Conservation (phyloP, 2,888 invertebrate species). For the Lithosia quadra region DNA sequence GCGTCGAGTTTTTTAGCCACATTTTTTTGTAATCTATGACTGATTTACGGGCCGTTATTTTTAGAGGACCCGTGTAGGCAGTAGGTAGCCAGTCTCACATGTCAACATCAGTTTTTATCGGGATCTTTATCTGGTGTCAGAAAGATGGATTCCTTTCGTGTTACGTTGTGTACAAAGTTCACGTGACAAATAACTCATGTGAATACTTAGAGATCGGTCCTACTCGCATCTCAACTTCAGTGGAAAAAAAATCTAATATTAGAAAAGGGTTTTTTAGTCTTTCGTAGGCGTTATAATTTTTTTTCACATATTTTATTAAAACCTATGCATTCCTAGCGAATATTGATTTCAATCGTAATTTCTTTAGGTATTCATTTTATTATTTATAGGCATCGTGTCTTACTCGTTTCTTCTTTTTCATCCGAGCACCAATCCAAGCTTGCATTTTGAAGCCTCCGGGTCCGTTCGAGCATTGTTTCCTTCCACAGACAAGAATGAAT, state of each 20-base stretch:
- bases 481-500: no score
- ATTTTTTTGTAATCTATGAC: constrained; percentile 61
- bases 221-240: neutral
- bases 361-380: no score
- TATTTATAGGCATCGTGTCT: no score
- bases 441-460: no score
- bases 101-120: constrained; percentile 64
- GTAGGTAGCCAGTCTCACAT: constrained; percentile 60
- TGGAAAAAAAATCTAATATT: no score
- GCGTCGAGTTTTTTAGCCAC: constrained; percentile 57
- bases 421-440: no score
- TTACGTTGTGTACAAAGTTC: constrained; percentile 21
- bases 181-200: constrained; percentile 20
- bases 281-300: neutral
- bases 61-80: constrained; percentile 53
- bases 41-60: constrained; percentile 64
- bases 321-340: no score
- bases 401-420: no score
- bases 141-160: constrained; percentile 40
- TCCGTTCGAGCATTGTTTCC: no score
- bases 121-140: constrained; percentile 44
- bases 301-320: no score
- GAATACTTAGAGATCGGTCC: constrained; percentile 24
- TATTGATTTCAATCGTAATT: no score
- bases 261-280: neutral